Evolutionary conservation across 2,113 vertebrate species (phyloP).

Genomic region (Scytalopus superciliaris): DNA sequence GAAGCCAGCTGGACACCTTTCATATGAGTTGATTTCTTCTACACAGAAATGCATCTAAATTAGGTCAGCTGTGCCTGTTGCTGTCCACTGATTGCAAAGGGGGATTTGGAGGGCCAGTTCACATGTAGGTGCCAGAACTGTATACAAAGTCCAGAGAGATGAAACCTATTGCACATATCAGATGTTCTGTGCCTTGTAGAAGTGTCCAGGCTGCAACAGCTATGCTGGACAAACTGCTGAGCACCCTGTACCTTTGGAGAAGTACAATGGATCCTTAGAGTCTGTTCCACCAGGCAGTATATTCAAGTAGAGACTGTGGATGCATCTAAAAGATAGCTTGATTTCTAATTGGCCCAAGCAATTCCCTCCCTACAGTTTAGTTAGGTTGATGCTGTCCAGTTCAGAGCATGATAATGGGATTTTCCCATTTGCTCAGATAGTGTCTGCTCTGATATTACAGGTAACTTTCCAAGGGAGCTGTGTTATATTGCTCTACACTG

Average conservation of each 20-base stretch:
- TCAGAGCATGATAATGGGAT: background rate
- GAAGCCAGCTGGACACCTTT: background rate
- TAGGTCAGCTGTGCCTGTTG: background rate
- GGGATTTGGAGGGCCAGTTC: background rate
- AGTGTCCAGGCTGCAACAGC: background rate
- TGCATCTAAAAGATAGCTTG: background rate
- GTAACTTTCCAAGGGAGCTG: background rate
- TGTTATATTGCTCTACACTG: background rate
- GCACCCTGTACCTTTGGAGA: background rate
- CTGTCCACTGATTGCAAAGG: rapidly evolving
- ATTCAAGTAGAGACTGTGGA: background rate
- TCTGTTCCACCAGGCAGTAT: background rate
- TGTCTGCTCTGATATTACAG: background rate
- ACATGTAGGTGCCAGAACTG: rapidly evolving
- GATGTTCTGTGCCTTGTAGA: background rate
- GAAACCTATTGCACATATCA: background rate
- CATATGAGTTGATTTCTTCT: background rate
- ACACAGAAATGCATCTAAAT: background rate
- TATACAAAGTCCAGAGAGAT: rapidly evolving
- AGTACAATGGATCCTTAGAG: background rate
- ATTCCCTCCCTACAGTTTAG: background rate
- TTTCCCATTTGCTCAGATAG: background rate
- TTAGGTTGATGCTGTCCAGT: background rate
- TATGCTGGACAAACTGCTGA: background rate
- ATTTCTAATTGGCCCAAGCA: background rate